These are phyloP conservation scores for Salvelinus sp. DNA, from an alignment of 2,113 vertebrate genomes.

Conservation along the genomic window DNA sequence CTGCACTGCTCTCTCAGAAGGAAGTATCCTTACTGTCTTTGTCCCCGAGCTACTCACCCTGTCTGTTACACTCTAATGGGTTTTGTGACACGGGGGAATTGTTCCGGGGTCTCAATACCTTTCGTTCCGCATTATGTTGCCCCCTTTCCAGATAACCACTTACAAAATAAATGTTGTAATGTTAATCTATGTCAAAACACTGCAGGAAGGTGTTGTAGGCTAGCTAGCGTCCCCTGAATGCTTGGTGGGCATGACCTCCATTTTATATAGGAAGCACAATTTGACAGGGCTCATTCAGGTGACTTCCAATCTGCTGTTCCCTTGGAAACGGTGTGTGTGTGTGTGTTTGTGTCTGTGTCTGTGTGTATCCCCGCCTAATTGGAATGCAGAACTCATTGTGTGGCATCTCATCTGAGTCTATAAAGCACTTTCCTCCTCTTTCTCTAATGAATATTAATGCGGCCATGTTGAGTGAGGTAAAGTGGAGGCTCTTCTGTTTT, in stretches of 20 bases:
- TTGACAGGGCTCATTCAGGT: neutral
- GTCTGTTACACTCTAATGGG: neutral
- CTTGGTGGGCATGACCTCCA: neutral
- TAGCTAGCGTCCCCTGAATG: no score
- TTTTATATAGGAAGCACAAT: neutral
- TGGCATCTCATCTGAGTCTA: constrained; percentile 15
- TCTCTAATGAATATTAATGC: constrained; percentile 25
- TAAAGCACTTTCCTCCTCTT: constrained; percentile 10
- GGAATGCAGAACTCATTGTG: constrained; percentile 8
- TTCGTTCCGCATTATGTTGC: neutral
- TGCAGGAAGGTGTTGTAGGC: neutral
- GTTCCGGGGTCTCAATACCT: neutral
- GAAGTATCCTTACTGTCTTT: constrained; percentile 4
- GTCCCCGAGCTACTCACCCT: constrained; percentile 18
- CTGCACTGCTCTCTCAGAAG: constrained; percentile 5
- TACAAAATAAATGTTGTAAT: neutral
- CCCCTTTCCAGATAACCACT: neutral
- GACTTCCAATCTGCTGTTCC: no score
- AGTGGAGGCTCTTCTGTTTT: constrained; percentile 17
- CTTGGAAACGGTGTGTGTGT: neutral
- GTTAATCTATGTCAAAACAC: neutral
- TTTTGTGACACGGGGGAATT: neutral
- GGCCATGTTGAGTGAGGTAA: neutral
- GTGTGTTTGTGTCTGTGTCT: neutral
- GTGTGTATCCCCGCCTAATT: neutral